A percentile compares a stretch with the other conserved stretches of the same genome.
phyloP scores from a whole-genome alignment of 2,113 vertebrate species.

The Zapornia atra region DNA sequence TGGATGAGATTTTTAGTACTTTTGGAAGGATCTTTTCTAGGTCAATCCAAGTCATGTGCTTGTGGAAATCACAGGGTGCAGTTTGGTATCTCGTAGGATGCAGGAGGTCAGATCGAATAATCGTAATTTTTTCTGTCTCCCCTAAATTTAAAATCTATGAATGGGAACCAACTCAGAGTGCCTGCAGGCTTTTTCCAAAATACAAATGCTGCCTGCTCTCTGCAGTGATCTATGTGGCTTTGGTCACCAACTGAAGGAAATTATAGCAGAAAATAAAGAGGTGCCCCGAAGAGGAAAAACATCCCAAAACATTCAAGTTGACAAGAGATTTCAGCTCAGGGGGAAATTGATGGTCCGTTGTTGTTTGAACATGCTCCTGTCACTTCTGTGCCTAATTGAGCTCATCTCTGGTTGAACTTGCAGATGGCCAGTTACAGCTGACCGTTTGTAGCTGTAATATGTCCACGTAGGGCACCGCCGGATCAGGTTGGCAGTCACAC shows the following conservation, averaged over 20 bases:
- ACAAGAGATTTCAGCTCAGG: background rate
- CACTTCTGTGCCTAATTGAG: background rate
- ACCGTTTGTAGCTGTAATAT: background rate
- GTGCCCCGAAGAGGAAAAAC: background rate
- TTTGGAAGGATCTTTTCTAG: background rate
- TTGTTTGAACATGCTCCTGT: background rate
- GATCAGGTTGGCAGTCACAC: background rate
- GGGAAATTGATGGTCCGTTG: background rate
- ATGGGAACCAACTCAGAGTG: background rate
- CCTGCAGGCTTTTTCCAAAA: constrained; percentile 32
- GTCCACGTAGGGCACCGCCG: accelerated
- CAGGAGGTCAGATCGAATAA: constrained; percentile 11
- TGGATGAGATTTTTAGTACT: background rate
- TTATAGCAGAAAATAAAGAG: background rate
- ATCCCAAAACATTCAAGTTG: background rate
- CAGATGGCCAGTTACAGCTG: background rate
- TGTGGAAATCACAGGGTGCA: background rate
- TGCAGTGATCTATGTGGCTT: background rate
- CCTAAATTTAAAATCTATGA: background rate
- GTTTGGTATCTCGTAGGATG: accelerated
- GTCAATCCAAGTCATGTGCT: background rate
- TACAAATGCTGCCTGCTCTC: background rate
- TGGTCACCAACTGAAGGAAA: background rate
- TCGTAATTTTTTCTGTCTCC: background rate
- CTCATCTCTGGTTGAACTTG: background rate